A percentile compares a stretch with the other conserved stretches of the same genome.
These are phyloP conservation scores for Calcarius ornatus DNA, from an alignment of 2,113 vertebrate species.

Conservation along the genomic window DNA sequence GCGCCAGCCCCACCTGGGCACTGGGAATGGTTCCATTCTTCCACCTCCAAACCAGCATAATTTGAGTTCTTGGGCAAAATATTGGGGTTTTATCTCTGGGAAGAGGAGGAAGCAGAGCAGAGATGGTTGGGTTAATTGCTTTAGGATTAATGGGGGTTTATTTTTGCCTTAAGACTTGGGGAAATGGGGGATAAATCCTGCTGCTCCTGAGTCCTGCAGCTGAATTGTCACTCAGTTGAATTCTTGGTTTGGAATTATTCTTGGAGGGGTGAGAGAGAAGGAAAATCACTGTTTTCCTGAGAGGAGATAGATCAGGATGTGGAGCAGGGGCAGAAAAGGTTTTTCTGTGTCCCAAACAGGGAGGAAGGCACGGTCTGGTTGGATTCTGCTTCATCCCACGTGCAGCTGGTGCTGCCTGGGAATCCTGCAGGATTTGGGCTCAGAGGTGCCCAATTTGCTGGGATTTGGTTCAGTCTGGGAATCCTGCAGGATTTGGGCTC, in stretches of 20 bases:
- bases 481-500: neutral
- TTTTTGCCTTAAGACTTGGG: neutral
- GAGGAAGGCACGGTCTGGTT: neutral
- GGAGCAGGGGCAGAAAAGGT: neutral
- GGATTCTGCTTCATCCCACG: neutral
- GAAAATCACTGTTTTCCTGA: neutral
- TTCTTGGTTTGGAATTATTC: neutral
- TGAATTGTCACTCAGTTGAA: neutral
- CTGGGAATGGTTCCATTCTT: accelerated
- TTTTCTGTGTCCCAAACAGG: neutral
- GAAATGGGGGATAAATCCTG: neutral
- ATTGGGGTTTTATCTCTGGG: neutral
- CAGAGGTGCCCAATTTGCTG: neutral
- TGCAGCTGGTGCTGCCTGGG: neutral
- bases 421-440: neutral
- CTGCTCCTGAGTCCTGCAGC: neutral
- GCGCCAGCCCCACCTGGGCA: neutral
- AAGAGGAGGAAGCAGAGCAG: neutral
- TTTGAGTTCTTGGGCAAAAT: neutral
- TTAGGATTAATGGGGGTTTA: neutral
- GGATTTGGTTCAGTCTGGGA: neutral
- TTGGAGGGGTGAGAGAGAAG: neutral
- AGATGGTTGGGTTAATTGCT: neutral
- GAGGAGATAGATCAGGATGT: neutral
- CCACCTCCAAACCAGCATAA: neutral